phyloP scores from a whole-genome alignment of 2,888 invertebrate species.

The Phanerotoma sp. region DNA sequence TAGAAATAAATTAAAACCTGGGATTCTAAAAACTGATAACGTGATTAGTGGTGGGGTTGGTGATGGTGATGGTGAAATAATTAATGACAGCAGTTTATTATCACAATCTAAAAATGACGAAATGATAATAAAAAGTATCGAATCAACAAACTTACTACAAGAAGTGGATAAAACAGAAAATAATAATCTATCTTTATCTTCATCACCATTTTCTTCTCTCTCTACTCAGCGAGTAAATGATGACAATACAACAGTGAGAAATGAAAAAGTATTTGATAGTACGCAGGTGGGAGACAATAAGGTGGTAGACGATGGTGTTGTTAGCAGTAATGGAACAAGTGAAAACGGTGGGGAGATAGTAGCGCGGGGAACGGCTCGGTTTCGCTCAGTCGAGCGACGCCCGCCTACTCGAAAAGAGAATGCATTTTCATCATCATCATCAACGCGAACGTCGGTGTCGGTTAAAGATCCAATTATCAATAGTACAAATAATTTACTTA shows the following conservation, averaged over 20 bases:
- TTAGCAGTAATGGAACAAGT: constrained; percentile 35
- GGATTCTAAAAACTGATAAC: too few relatives aligned
- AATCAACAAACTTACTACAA: background rate
- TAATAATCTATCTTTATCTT: background rate
- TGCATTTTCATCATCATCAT: constrained; percentile 38
- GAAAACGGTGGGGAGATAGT: constrained; percentile 37
- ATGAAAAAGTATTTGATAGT: constrained; percentile 21
- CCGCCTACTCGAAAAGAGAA: constrained; percentile 52
- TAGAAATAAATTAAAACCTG: background rate
- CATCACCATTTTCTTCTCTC: too few relatives aligned
- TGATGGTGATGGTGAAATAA: background rate
- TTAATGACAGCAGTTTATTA: background rate
- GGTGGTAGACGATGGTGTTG: constrained; percentile 33
- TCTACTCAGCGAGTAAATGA: constrained; percentile 1
- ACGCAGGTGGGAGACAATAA: constrained; percentile 31
- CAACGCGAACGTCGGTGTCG: constrained; percentile 20
- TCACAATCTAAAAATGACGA: constrained; percentile 5
- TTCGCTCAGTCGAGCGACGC: constrained; percentile 56
- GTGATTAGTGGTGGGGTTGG: too few relatives aligned
- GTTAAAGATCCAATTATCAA: constrained; percentile 19
- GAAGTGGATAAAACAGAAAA: background rate
- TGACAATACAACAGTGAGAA: constrained; percentile 30
- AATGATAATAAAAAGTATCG: constrained; percentile 16
- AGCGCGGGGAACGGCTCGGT: constrained; percentile 51
- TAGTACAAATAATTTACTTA: constrained; percentile 27